Evolutionary conservation across 2,888 invertebrate genomes (phyloP), one percentile per base, ranked within the genome.

Genomic region (Caenorhabditis sp.): DNA sequence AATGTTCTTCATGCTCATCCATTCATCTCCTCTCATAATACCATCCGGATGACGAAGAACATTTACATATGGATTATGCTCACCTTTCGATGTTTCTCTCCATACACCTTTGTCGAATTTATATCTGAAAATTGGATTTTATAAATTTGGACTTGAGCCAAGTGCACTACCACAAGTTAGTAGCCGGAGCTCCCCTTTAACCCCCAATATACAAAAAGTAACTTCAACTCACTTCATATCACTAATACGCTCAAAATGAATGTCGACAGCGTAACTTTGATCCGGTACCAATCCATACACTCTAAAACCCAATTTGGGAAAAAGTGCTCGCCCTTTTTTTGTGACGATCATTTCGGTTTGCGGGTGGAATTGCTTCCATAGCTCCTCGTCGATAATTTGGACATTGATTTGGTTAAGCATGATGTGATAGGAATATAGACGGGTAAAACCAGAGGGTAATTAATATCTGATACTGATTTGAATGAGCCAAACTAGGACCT

Each of bases 331-430:
- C 1, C 43, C 52, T n/a, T 26, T 59, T 50, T 67, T 72, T 23
- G 67, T 72, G 3, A 72, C 63, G 12, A 72, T 72, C 71, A 72
- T 72, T 26, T 72, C 71, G 0, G 63, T 72, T 1, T 49, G 36
- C 23, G 67, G 64, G 26, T 63, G 36, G 57, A 71, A 71, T 14
- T 59, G n/a, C 8, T 56, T 38, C 70, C 70, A 71, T 10, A 57
- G 57, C 2, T 27, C 27, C 2, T 26, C 31, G 31, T 57, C 57
- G 7, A 26, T 27, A 17, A 57, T 4, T n/a, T 4, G 26, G 36
- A 57, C 57, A 7, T 20, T 53, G 20, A 53, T 23, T n/a, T n/a
- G n/a, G n/a, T n/a, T n/a, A n/a, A n/a, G n/a, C n/a, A n/a, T n/a
- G n/a, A n/a, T n/a, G n/a, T n/a, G n/a, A n/a, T n/a, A n/a, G n/a